These are phyloP conservation scores for Monopis laevigella DNA, from an alignment of 2,888 invertebrate genomes.

Conservation along the genomic window DNA sequence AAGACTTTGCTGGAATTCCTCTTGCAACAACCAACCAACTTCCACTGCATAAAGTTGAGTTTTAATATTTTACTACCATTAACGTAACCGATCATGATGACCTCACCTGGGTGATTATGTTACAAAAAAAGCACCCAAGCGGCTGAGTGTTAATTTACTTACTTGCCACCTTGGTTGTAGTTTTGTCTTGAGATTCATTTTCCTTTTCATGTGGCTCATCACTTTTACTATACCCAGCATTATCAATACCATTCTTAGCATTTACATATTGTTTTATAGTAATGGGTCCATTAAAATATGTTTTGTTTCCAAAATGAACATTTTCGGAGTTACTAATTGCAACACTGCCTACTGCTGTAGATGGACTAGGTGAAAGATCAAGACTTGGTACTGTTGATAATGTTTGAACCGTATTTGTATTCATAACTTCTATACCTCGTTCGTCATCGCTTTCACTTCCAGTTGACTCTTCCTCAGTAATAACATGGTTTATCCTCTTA, in stretches of 20 bases:
- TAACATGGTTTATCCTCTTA: neutral
- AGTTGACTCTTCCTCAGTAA: neutral
- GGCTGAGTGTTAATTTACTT: too few relatives aligned
- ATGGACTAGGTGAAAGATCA: neutral
- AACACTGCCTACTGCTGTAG: conserved; percentile 62
- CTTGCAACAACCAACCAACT: too few relatives aligned
- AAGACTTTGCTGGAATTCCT: too few relatives aligned
- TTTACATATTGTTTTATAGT: conserved; percentile 79
- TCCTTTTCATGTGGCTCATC: conserved; percentile 28
- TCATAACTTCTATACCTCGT: neutral
- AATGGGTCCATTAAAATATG: conserved; percentile 80
- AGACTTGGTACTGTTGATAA: neutral
- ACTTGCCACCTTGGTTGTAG: too few relatives aligned
- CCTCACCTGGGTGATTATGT: too few relatives aligned
- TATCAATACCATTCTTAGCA: conserved; percentile 38
- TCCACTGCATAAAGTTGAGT: too few relatives aligned
- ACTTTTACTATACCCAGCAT: conserved; percentile 34
- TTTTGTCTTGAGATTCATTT: neutral
- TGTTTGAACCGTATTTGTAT: neutral
- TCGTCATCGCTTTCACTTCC: conserved; percentile 2
- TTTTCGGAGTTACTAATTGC: conserved; percentile 74
- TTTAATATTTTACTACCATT: too few relatives aligned
- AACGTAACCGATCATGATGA: too few relatives aligned
- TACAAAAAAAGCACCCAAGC: too few relatives aligned
- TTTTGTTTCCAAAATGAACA: conserved; percentile 80